Evolutionary conservation across 2,113 vertebrate species (phyloP), one percentile per base, ranked within the genome.

Genomic region (Anolis sagrei): DNA sequence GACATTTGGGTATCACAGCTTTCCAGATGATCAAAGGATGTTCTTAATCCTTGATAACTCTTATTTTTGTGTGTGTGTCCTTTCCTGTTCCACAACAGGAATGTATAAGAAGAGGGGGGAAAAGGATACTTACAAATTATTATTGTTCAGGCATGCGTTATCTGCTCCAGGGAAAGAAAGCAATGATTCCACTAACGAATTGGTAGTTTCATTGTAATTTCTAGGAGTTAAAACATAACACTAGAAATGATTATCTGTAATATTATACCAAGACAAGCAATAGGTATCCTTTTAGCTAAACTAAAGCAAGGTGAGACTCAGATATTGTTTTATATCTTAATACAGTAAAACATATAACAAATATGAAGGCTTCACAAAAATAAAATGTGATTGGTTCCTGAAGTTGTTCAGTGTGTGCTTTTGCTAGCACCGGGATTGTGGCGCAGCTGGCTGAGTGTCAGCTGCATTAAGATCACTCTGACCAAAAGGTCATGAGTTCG

Each of bases 101-200:
- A 73, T 39, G 2, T n/a, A 19, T 44, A 44, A 44, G 5, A 62
- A 85, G 72, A 25, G 58, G 8, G 54, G 14, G 14, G 36, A 34
- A 78, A 78, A 21, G 23, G 32, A 18, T 76, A 95, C 97, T 97
- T 94, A 97, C 97, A 49, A 91, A 34, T 95, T 90, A 89, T 92
- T 97, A 84, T 82, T 58, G 1, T 96, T 95, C 89, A 98, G 90
- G 94, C 98, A 99, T 1, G 89, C 69, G 70, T 96, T 97, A 94
- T 99, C 98, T 0, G 98, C 97, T 86, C 98, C 98, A 54, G 98
- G 98, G 94, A 96, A 98, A 83, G 96, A 95, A 94, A 97, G 94
- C 97, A 99, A 96, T 0, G 96, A 90, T 77, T 97, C 94, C 18
- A 95, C 95, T 89, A 99, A 94, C 34, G 64, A 74, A 75, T 89